Evolutionary conservation across 2,113 vertebrate genomes (phyloP).

Genomic region (Microcebus griseorufus): DNA sequence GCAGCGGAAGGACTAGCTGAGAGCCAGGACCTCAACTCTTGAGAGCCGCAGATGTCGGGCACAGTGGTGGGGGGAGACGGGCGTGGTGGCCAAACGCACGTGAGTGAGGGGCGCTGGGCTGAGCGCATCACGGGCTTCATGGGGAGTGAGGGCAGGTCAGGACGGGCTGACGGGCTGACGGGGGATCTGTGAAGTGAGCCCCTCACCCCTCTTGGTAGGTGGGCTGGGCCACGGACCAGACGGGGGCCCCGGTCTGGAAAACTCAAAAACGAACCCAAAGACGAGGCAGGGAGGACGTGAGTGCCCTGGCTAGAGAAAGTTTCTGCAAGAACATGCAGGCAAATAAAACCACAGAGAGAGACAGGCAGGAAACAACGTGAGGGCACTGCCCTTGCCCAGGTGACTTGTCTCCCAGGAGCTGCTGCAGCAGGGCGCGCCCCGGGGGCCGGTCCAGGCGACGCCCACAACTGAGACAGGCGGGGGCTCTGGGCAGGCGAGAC

Average conservation of each 20-base stretch:
- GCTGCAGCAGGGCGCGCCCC: no score
- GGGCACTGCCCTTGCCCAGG: no score
- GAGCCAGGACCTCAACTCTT: not conserved
- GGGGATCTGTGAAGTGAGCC: no score
- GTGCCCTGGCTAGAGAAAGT: not conserved
- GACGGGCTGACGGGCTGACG: not conserved
- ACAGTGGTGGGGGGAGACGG: not conserved
- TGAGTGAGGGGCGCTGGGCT: no score
- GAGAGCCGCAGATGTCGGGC: not conserved
- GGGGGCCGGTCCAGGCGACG: no score
- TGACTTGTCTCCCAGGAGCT: no score
- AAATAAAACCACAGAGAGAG: not conserved
- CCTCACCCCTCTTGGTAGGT: not conserved
- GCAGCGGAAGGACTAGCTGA: rapidly evolving
- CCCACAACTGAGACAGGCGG: not conserved
- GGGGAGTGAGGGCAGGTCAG: not conserved
- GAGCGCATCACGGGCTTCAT: not conserved
- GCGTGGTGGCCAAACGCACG: no score
- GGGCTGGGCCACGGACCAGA: not conserved
- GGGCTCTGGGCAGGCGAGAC: not conserved
- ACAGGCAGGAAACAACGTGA: not conserved
- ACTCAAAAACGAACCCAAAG: not conserved
- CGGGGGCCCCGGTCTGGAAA: not conserved
- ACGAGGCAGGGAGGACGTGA: not conserved
- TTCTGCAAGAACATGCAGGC: not conserved